Base-by-base conservation (phyloP, 2,797 vertebrate genomes). In the Apogon hyalosoma region DNA sequence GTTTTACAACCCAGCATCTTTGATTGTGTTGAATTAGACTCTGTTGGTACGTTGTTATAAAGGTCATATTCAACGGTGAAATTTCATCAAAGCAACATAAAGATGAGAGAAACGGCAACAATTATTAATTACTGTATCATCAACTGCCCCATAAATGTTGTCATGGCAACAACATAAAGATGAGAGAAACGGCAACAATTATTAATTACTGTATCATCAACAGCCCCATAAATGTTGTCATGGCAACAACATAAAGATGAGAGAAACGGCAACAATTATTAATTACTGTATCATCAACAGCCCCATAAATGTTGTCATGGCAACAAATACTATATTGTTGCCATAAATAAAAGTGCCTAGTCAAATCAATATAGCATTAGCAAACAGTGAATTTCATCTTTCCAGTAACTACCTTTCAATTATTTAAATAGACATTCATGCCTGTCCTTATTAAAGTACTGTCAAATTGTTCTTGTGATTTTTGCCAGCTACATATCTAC, bases 241-340 rank as follows among this genome's bases (percentile, higher is more conserved):
- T n/a, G n/a, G n/a, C n/a, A n/a, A n/a, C 31, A 36, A n/a, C 1
- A 39, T 42, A 3, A 28, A 52, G 8, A 15, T n/a, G 15, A n/a
- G 50, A 40, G 11, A 61, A 52, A 60, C 2, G 12, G 6, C 7
- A 11, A 1, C 38, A 12, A 63, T 16, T 40, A 31, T 2, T 62
- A 52, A 50, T 63, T 47, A 9, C 33, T 28, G 24, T 5, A 28
- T 21, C 28, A 31, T 31, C 5, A 36, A 10, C 1, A 48, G 19
- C 48, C 11, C 16, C 28, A 14, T 45, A 45, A 13, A 52, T 28
- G 52, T 48, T 55, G 52, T 7, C 39, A 54, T 47, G 33, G 53
- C 43, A 53, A 56, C 54, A 69, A 42, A 62, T 62, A 49, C 38
- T 58, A 14, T 31, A 55, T 6, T 31, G 12, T 19, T 31, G 1